These are phyloP conservation scores for Hypomesus transpacificus DNA, from an alignment of 2,113 vertebrate genomes.

Conservation along the genomic window DNA sequence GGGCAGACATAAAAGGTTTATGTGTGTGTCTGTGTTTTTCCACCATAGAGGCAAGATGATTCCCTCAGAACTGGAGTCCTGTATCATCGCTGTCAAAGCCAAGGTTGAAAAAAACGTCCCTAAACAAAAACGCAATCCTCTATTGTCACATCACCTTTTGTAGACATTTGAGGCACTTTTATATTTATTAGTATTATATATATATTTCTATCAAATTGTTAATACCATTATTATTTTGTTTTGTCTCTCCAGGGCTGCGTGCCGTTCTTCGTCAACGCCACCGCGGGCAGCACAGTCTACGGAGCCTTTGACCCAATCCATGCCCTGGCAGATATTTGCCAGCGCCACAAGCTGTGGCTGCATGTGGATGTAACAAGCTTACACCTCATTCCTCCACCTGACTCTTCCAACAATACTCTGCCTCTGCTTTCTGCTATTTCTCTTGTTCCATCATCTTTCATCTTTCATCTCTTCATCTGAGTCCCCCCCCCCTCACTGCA, in stretches of 20 bases:
- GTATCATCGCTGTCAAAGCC: slow-evolving; percentile 57
- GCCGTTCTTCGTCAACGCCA: slow-evolving; percentile 68
- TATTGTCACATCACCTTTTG: too few relatives aligned
- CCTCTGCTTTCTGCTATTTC: neutral
- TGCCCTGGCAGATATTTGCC: slow-evolving; percentile 60
- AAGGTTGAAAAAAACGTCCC: slow-evolving; percentile 39
- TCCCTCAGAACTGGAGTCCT: slow-evolving; percentile 63
- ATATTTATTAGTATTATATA: too few relatives aligned
- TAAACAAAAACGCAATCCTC: too few relatives aligned
- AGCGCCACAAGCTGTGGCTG: slow-evolving; percentile 64
- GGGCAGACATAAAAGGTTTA: neutral
- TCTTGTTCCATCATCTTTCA: too few relatives aligned
- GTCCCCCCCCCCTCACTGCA: too few relatives aligned
- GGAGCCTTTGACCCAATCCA: slow-evolving; percentile 66
- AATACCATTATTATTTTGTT: neutral
- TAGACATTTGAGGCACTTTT: too few relatives aligned
- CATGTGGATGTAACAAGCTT: slow-evolving; percentile 60
- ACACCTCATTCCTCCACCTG: neutral
- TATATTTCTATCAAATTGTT: too few relatives aligned
- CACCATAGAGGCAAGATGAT: slow-evolving; percentile 69
- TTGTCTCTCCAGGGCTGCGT: slow-evolving; percentile 50
- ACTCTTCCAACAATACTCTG: neutral
- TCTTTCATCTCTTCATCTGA: too few relatives aligned
- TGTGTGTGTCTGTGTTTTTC: slow-evolving; percentile 2
- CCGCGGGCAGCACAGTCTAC: slow-evolving; percentile 67